phyloP scores from a whole-genome alignment of 2,888 invertebrate genomes.

The Plemyria rubiginata region DNA sequence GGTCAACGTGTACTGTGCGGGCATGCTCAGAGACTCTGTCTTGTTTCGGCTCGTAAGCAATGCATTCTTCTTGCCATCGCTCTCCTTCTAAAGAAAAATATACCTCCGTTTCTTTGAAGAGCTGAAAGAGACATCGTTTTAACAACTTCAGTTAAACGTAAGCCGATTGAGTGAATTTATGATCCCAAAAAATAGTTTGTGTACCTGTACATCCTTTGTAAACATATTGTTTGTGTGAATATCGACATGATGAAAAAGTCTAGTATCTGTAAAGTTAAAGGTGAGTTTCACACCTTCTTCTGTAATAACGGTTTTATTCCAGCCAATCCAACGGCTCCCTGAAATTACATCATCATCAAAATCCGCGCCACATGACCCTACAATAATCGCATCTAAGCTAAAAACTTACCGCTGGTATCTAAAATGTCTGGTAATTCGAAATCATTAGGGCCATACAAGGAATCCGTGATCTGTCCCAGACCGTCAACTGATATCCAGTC shows the following conservation, averaged over 20 bases:
- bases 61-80: constrained; percentile 88
- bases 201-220: constrained; percentile 91
- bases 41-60: constrained; percentile 86
- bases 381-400: background rate
- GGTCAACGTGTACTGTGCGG: constrained; percentile 88
- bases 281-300: constrained; percentile 88
- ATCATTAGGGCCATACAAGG: constrained; percentile 87
- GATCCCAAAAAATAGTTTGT: background rate
- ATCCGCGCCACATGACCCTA: background rate
- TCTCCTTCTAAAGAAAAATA: constrained; percentile 92
- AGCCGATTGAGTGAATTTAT: background rate
- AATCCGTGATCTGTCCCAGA: constrained; percentile 93
- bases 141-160: background rate
- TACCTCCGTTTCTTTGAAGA: constrained; percentile 90
- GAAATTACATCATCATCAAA: constrained; percentile 36
- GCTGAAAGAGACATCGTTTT: constrained; percentile 69
- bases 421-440: constrained; percentile 85
- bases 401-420: constrained; percentile 82
- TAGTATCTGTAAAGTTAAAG: constrained; percentile 91
- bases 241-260: constrained; percentile 89
- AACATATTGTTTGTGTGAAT: constrained; percentile 93
- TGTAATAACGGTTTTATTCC: constrained; percentile 88
- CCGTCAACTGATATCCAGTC: constrained; percentile 86
- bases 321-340: constrained; percentile 94
- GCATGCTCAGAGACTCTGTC: constrained; percentile 84